Conservation (phyloP, 2,113 vertebrate genomes). For the Ailurus styani region DNA sequence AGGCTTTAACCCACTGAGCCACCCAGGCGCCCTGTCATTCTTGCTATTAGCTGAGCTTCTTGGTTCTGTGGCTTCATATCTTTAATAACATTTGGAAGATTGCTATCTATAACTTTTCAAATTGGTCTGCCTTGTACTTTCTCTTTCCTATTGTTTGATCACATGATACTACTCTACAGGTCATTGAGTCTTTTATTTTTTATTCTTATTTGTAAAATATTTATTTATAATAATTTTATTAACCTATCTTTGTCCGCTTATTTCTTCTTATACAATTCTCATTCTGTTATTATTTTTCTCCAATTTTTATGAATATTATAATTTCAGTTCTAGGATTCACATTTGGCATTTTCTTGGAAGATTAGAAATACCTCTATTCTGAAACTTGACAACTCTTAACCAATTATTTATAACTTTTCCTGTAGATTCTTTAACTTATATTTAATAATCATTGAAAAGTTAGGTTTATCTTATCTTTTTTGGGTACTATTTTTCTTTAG, state of each 20-base stretch:
- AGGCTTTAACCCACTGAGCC: too few species aligned
- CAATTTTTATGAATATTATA: neutral
- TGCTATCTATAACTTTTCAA: neutral
- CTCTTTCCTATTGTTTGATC: neutral
- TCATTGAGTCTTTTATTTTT: neutral
- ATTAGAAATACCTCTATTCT: neutral
- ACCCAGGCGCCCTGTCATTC: too few species aligned
- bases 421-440: neutral
- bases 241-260: neutral
- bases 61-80: neutral
- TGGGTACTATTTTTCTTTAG: neutral
- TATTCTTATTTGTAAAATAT: neutral
- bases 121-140: neutral
- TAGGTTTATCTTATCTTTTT: neutral
- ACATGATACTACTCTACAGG: neutral
- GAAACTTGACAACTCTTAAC: neutral
- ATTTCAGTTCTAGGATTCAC: neutral
- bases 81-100: neutral
- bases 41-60: neutral
- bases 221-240: neutral
- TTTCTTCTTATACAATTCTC: neutral
- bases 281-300: neutral
- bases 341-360: neutral
- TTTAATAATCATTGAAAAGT: neutral
- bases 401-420: neutral